Percentiles rank a stretch among this genome's conserved stretches.
phyloP scores from a whole-genome alignment of 2,797 vertebrate genomes.

The Anguilla pacifica region DNA sequence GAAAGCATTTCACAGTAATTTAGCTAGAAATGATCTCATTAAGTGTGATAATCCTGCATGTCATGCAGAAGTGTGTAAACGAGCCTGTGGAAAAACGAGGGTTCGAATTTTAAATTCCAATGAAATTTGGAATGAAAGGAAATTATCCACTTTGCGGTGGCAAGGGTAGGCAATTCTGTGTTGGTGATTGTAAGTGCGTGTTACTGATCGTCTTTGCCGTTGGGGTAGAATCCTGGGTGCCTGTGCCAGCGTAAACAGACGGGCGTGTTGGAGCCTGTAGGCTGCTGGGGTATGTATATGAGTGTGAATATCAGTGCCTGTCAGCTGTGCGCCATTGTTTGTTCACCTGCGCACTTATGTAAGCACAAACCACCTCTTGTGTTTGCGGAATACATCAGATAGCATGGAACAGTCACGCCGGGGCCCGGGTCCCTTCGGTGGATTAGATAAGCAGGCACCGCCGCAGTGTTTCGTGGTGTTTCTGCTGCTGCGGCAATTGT shows the following conservation, averaged over 20 bases:
- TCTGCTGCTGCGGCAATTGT: constrained; percentile 39
- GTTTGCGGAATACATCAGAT: constrained; percentile 12
- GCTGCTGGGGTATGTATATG: not conserved
- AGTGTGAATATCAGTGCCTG: not conserved
- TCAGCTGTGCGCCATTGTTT: constrained; percentile 24
- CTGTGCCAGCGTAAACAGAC: not conserved
- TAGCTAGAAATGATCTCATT: not conserved
- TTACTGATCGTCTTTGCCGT: not conserved
- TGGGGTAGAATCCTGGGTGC: not conserved
- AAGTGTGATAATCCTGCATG: not conserved
- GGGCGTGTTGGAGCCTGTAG: not conserved
- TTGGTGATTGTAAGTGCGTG: not conserved
- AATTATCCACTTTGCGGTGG: not conserved
- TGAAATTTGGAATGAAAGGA: not conserved
- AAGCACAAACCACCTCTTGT: constrained; percentile 21
- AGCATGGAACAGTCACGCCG: constrained; percentile 9
- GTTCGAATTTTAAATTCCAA: not conserved
- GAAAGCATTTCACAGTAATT: not conserved
- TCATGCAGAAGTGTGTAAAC: not conserved
- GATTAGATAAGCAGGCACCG: constrained; percentile 26
- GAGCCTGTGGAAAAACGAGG: not conserved
- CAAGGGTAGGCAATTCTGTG: not conserved
- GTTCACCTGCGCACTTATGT: constrained; percentile 19
- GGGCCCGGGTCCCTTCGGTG: constrained; percentile 22
- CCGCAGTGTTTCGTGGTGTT: constrained; percentile 32